Evolutionary conservation across 2,113 vertebrate species (phyloP).

Genomic region (Hypomesus transpacificus): DNA sequence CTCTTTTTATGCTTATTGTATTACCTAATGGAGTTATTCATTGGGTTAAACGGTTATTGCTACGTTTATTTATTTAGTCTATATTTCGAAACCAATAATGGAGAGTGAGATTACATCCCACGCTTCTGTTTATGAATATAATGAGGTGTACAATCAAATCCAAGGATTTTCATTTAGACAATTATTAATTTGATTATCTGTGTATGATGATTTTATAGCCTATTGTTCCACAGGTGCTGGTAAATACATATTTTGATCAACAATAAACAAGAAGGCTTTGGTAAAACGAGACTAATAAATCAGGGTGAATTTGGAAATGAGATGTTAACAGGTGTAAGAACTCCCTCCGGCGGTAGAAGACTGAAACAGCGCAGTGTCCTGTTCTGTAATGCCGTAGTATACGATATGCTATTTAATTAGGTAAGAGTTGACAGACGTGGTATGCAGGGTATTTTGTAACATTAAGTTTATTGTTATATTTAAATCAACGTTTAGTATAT

Average conservation of each 20-base stretch:
- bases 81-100: neutral
- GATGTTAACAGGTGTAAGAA: neutral
- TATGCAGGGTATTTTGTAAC: constrained; percentile 61
- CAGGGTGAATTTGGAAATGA: neutral
- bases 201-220: neutral
- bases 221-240: neutral
- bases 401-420: constrained; percentile 16
- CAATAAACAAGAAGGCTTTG: too few relatives aligned
- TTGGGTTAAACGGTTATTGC: neutral
- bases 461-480: constrained; percentile 47
- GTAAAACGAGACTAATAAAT: too few relatives aligned
- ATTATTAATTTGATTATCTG: neutral
- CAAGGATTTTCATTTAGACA: neutral
- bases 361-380: neutral
- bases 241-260: constrained; percentile 2
- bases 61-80: neutral
- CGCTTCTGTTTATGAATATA: neutral
- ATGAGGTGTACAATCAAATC: constrained; percentile 1
- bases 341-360: constrained; percentile 34
- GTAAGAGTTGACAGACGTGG: constrained; percentile 38
- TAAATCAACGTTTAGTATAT: constrained; percentile 28
- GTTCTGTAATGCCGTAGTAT: neutral
- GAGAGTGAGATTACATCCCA: neutral
- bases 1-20: neutral
- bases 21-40: neutral